Percentiles rank a stretch among this genome's conserved stretches.
phyloP scores from a whole-genome alignment of 2,113 vertebrate species.

The Argyrosomus japonicus region DNA sequence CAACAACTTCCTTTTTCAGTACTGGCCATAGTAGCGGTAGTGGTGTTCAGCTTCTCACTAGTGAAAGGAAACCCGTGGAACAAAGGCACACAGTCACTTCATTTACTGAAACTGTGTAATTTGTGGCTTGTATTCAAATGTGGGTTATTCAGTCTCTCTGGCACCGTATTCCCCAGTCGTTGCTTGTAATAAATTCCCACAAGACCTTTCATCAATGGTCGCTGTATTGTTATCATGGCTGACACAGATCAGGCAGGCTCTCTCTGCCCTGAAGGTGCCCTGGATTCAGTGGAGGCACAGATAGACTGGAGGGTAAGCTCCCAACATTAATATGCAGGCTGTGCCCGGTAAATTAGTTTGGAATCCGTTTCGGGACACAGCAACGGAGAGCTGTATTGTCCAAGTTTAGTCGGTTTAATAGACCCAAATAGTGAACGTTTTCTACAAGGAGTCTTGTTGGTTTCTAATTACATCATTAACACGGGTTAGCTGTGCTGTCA shows the following conservation, averaged over 20 bases:
- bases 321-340: slow-evolving; percentile 74
- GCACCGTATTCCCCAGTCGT: slow-evolving; percentile 71
- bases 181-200: slow-evolving; percentile 79
- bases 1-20: slow-evolving; percentile 96
- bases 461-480: slow-evolving; percentile 43
- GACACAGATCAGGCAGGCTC: slow-evolving; percentile 65
- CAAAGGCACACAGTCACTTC: slow-evolving; percentile 89
- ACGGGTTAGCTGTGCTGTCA: slow-evolving; percentile 2
- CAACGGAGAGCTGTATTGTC: slow-evolving; percentile 25
- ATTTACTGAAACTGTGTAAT: slow-evolving; percentile 92
- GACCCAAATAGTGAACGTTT: slow-evolving; percentile 41
- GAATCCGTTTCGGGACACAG: slow-evolving; percentile 49
- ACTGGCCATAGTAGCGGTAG: slow-evolving; percentile 84
- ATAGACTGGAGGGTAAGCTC: slow-evolving; percentile 52
- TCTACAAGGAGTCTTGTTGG: slow-evolving; percentile 19
- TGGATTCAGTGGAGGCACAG: slow-evolving; percentile 68
- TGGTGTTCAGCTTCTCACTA: slow-evolving; percentile 86
- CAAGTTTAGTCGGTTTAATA: slow-evolving; percentile 46
- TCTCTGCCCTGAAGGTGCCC: slow-evolving; percentile 69
- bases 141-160: slow-evolving; percentile 81
- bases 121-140: slow-evolving; percentile 90
- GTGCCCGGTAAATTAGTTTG: slow-evolving; percentile 59
- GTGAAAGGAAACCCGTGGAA: slow-evolving; percentile 88
- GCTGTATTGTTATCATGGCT: slow-evolving; percentile 77
- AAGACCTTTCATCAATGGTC: slow-evolving; percentile 77